These are phyloP conservation scores for Adineta ricciae DNA, from an alignment of 2,888 invertebrate species.

Conservation along the genomic window DNA sequence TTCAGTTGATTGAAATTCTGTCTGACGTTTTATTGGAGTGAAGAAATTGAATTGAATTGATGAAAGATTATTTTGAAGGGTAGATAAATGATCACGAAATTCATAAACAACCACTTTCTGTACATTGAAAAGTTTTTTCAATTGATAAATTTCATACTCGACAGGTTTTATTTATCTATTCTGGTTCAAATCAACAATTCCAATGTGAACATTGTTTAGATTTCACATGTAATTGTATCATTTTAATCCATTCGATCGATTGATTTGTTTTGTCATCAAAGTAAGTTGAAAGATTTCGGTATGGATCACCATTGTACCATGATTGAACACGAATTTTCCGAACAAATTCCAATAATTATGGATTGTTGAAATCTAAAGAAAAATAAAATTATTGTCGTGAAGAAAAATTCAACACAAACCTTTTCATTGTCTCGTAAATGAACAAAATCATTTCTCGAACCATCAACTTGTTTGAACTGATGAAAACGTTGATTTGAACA, in stretches of 20 bases:
- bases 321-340: constrained; percentile 46
- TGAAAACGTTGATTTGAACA: constrained; percentile 47
- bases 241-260: constrained; percentile 54
- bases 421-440: neutral
- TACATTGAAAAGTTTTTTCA: neutral
- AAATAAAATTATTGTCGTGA: neutral
- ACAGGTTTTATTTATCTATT: too few relatives aligned
- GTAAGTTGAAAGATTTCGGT: constrained; percentile 52
- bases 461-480: constrained; percentile 47
- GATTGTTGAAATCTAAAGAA: constrained; percentile 42
- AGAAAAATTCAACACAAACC: constrained; percentile 1
- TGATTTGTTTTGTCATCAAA: constrained; percentile 53
- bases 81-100: neutral
- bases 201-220: constrained; percentile 34
- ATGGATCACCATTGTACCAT: constrained; percentile 53
- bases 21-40: neutral
- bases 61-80: too few relatives aligned
- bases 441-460: constrained; percentile 41
- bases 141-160: too few relatives aligned
- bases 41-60: neutral
- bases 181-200: neutral
- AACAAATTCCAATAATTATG: constrained; percentile 49
- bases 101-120: constrained; percentile 17
- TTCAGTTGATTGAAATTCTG: constrained; percentile 22
- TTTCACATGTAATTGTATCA: constrained; percentile 52